A percentile compares a stretch with the other conserved stretches of the same genome.
Evolutionary conservation across 2,797 vertebrate species (phyloP).

Genomic region (Enteromius afrohamiltoni): DNA sequence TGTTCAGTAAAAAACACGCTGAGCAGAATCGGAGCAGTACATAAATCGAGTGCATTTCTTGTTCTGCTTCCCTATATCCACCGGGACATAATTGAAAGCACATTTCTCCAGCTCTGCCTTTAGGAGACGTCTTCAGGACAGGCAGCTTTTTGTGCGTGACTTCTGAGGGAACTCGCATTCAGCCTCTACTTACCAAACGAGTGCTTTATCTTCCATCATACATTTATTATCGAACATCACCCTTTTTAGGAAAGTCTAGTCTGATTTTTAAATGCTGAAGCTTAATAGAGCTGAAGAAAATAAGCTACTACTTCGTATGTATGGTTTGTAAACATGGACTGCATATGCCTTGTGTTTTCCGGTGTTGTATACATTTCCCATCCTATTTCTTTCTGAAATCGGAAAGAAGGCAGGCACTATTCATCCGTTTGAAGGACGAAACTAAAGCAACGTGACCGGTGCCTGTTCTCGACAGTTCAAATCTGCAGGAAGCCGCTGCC

Average conservation of each 20-base stretch:
- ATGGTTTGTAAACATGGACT: constrained; percentile 17
- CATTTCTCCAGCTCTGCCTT: constrained; percentile 76
- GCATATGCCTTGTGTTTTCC: background rate
- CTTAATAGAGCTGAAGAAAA: background rate
- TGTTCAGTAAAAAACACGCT: constrained; percentile 84
- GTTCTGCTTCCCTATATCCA: constrained; percentile 76
- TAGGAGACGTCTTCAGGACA: constrained; percentile 67
- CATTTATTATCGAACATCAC: constrained; percentile 41
- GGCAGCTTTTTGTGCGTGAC: constrained; percentile 72
- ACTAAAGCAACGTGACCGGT: constrained; percentile 37
- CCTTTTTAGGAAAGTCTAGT: constrained; percentile 42
- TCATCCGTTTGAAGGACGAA: constrained; percentile 7
- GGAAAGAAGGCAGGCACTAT: constrained; percentile 15
- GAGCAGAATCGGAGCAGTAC: constrained; percentile 88
- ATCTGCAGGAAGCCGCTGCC: constrained; percentile 27
- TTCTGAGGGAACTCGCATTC: constrained; percentile 57
- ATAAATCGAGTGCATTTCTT: constrained; percentile 86
- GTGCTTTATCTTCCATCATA: background rate
- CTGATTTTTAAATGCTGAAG: constrained; percentile 43
- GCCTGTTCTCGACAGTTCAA: constrained; percentile 23
- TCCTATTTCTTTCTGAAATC: background rate
- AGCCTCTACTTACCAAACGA: constrained; percentile 19
- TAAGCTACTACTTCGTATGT: background rate
- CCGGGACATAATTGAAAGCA: constrained; percentile 94
- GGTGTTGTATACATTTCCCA: background rate